These are phyloP conservation scores for Drosophila asahinai DNA, from an alignment of 1,140 invertebrate genomes.

Conservation along the genomic window DNA sequence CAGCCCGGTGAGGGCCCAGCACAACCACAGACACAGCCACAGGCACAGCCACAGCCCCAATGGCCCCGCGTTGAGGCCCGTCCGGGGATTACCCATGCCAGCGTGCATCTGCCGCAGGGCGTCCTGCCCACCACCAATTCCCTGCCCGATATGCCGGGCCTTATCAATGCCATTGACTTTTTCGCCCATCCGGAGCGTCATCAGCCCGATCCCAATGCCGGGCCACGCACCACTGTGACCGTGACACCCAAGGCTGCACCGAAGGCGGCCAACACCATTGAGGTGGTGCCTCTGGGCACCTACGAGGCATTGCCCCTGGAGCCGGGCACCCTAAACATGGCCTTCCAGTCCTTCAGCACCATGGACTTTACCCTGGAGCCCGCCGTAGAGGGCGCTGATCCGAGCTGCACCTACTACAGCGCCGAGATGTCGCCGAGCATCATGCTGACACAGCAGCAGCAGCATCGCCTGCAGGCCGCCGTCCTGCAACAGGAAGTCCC, in stretches of 20 bases:
- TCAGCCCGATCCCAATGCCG: neutral
- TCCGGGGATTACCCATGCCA: constrained; percentile 27
- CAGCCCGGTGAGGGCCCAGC: neutral
- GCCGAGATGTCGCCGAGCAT: constrained; percentile 6
- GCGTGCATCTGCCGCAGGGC: constrained; percentile 18
- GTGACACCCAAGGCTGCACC: neutral
- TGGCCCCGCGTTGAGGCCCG: constrained; percentile 4
- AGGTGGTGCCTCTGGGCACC: constrained; percentile 20
- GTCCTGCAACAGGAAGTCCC: constrained; percentile 12
- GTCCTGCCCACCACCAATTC: constrained; percentile 19
- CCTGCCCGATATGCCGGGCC: constrained; percentile 22
- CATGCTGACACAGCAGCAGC: constrained; percentile 7
- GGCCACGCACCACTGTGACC: constrained; percentile 11
- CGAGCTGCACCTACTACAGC: neutral
- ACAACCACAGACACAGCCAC: neutral
- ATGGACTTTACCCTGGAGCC: constrained; percentile 1
- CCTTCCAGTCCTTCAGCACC: constrained; percentile 33
- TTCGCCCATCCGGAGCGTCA: constrained; percentile 22
- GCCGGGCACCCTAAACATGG: constrained; percentile 4
- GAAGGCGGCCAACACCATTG: neutral
- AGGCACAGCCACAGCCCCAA: neutral
- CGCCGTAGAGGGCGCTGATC: neutral
- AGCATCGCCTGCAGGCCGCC: constrained; percentile 38
- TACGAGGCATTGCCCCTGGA: neutral
- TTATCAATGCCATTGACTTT: constrained; percentile 26